A percentile compares a stretch with the other conserved stretches of the same genome.
Evolutionary conservation across 2,113 vertebrate species (phyloP).

Genomic region (Clarias magur): DNA sequence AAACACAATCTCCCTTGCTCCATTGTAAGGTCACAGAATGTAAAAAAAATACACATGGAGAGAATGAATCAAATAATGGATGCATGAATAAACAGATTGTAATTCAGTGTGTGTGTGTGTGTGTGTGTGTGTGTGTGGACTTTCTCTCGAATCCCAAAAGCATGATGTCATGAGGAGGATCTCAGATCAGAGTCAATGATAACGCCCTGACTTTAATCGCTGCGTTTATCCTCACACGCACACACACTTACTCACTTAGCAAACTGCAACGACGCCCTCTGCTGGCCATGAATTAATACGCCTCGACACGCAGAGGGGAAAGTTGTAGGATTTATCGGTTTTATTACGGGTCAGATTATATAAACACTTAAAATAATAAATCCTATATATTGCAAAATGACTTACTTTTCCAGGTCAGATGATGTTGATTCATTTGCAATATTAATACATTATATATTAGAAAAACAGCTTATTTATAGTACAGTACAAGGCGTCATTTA

Average conservation of each 20-base stretch:
- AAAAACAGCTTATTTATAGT: background rate
- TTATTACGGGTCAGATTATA: background rate
- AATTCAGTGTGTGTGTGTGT: background rate
- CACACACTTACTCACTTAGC: background rate
- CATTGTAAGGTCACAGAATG: background rate
- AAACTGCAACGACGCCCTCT: conserved; percentile 38
- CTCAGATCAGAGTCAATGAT: background rate
- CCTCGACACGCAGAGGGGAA: background rate
- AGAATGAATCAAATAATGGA: background rate
- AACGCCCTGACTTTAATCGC: conserved; percentile 14
- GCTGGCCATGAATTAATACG: conserved; percentile 4
- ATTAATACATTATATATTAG: too few species aligned
- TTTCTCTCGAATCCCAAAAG: conserved; percentile 1
- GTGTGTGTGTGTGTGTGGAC: background rate
- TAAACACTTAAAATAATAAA: background rate
- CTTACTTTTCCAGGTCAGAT: background rate
- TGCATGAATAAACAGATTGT: background rate
- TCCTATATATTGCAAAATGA: too few species aligned
- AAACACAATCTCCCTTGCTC: background rate
- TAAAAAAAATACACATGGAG: background rate
- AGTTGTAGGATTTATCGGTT: background rate
- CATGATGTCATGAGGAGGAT: background rate
- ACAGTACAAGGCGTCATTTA: background rate
- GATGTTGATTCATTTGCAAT: background rate
- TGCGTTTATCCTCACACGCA: background rate